Conservation (phyloP, 2,113 vertebrate species). For the Oncorhynchus kisutch region DNA sequence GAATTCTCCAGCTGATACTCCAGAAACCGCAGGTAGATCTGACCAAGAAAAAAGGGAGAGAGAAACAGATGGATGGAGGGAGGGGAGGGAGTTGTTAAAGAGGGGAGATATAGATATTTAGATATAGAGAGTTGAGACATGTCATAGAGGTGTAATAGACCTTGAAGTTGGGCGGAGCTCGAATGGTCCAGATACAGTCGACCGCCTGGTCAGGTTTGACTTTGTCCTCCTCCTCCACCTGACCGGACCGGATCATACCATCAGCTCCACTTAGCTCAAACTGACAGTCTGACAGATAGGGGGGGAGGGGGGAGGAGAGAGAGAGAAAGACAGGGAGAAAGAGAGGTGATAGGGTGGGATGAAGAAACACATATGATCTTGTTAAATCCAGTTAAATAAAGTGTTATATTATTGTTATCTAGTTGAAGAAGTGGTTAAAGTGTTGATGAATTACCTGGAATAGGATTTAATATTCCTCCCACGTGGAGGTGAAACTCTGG, state of each 20-base stretch:
- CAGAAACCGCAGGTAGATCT: conserved; percentile 93
- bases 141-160: conserved; percentile 52
- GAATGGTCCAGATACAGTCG: conserved; percentile 96
- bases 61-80: no score
- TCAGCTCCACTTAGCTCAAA: conserved; percentile 90
- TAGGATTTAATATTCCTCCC: conserved; percentile 95
- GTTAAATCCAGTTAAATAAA: no score
- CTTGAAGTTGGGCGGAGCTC: conserved; percentile 87
- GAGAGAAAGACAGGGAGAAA: no score
- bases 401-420: neutral
- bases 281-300: conserved; percentile 81
- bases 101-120: neutral
- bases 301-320: no score
- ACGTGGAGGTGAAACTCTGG: conserved; percentile 92
- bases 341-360: no score
- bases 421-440: neutral
- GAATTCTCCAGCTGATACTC: conserved; percentile 98
- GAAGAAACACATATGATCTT: no score
- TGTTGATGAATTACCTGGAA: conserved; percentile 81
- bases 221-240: conserved; percentile 93
- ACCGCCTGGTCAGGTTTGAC: conserved; percentile 88
- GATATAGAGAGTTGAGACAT: no score
- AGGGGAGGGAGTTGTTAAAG: no score
- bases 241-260: conserved; percentile 89
- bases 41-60: conserved; percentile 17